Evolutionary conservation across 2,888 invertebrate genomes (phyloP).

Genomic region (Urechis unicinctus): DNA sequence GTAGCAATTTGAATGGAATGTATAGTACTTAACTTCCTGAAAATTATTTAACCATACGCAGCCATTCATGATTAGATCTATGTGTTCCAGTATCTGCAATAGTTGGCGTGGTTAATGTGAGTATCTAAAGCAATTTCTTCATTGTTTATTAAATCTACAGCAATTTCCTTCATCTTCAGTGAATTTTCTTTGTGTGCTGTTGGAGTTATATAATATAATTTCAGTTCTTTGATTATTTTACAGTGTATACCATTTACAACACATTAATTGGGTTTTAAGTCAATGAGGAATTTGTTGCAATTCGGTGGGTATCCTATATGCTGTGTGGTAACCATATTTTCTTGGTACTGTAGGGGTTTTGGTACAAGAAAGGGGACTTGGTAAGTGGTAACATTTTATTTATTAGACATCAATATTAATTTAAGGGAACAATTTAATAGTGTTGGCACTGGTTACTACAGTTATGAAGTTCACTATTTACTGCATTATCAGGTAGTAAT

Average conservation of each 20-base stretch:
- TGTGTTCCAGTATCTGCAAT: constrained; percentile 5
- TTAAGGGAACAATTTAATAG: background rate
- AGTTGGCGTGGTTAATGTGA: constrained; percentile 8
- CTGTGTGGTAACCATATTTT: too few relatives aligned
- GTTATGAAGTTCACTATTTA: background rate
- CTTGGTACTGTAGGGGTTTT: constrained; percentile 12
- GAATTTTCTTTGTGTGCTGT: too few relatives aligned
- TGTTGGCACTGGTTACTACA: background rate
- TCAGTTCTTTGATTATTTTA: too few relatives aligned
- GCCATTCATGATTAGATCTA: too few relatives aligned
- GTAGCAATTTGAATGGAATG: background rate
- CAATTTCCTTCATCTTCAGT: background rate
- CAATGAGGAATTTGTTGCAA: too few relatives aligned
- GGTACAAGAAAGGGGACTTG: constrained; percentile 14
- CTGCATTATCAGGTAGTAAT: background rate
- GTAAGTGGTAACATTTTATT: constrained; percentile 2
- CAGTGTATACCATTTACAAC: too few relatives aligned
- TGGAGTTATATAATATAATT: too few relatives aligned
- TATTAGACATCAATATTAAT: too few relatives aligned
- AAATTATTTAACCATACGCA: too few relatives aligned
- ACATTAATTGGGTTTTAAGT: too few relatives aligned
- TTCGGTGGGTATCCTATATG: too few relatives aligned
- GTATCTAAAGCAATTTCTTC: background rate
- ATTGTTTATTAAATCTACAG: background rate
- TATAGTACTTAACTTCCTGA: background rate